Conservation (phyloP, 2,888 invertebrate genomes). For the Camptogramma bilineatum region DNA sequence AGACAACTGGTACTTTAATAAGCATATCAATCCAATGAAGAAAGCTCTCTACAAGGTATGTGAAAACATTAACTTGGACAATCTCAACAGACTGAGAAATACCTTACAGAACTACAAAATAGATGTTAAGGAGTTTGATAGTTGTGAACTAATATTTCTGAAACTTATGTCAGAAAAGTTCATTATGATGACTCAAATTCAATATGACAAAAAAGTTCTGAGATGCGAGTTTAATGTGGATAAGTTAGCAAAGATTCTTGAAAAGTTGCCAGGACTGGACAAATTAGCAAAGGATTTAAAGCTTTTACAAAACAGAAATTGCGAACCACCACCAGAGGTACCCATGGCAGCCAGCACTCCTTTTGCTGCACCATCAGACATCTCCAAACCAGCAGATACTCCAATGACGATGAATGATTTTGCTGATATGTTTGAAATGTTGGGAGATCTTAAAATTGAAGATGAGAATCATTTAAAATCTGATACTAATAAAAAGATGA, state of each 20-base stretch:
- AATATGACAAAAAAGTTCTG: slow-evolving; percentile 46
- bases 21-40: slow-evolving; percentile 68
- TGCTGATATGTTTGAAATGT: slow-evolving; percentile 54
- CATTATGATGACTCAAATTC: slow-evolving; percentile 55
- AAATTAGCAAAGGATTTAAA: slow-evolving; percentile 57
- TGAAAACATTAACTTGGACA: slow-evolving; percentile 65
- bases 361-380: slow-evolving; percentile 19
- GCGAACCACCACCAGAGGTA: slow-evolving; percentile 37
- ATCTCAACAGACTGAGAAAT: slow-evolving; percentile 64
- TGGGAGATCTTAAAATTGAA: slow-evolving; percentile 52
- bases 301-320: slow-evolving; percentile 56
- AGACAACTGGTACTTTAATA: slow-evolving; percentile 54
- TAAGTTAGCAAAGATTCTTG: slow-evolving; percentile 64
- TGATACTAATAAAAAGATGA: slow-evolving; percentile 53
- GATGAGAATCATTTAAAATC: slow-evolving; percentile 59
- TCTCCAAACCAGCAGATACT: slow-evolving; percentile 30
- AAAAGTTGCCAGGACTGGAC: slow-evolving; percentile 59
- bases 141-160: slow-evolving; percentile 70
- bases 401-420: slow-evolving; percentile 48
- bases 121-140: slow-evolving; percentile 64
- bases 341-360: slow-evolving; percentile 44
- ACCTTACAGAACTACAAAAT: slow-evolving; percentile 63
- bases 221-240: slow-evolving; percentile 53
- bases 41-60: slow-evolving; percentile 72
- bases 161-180: slow-evolving; percentile 72